Conservation (phyloP, 2,888 invertebrate species). For the Tortrix viridana region DNA sequence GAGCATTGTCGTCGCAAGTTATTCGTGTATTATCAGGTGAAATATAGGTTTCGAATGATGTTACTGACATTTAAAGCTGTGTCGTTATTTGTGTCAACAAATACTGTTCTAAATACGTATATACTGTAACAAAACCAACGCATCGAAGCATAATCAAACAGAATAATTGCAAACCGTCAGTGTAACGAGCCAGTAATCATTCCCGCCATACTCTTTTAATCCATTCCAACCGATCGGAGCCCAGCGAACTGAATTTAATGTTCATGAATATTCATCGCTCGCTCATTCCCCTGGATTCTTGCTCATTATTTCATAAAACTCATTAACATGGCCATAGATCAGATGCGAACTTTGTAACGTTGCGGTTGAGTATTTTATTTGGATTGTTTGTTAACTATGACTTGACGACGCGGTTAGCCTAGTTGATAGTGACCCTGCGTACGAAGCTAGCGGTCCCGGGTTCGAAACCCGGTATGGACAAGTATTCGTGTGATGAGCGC, state of each 20-base stretch:
- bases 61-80: too few relatives aligned
- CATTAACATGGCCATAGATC: constrained; percentile 34
- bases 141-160: neutral
- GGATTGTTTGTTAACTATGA: neutral
- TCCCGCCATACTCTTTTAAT: constrained; percentile 20
- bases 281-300: constrained; percentile 27
- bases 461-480: too few relatives aligned
- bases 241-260: constrained; percentile 37
- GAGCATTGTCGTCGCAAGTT: too few relatives aligned
- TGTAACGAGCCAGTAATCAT: constrained; percentile 18
- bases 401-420: too few relatives aligned
- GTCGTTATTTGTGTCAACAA: too few relatives aligned
- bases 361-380: constrained; percentile 20
- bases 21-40: too few relatives aligned
- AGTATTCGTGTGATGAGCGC: too few relatives aligned
- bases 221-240: constrained; percentile 31
- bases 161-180: constrained; percentile 17
- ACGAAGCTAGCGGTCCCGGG: too few relatives aligned
- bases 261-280: constrained; percentile 33
- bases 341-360: constrained; percentile 35
- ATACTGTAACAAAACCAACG: neutral
- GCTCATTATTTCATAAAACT: constrained; percentile 38
- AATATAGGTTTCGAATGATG: too few relatives aligned
- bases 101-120: too few relatives aligned
- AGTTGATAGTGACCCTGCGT: too few relatives aligned